Conservation (phyloP, 2,888 invertebrate species). For the Drosophila quinaria region DNA sequence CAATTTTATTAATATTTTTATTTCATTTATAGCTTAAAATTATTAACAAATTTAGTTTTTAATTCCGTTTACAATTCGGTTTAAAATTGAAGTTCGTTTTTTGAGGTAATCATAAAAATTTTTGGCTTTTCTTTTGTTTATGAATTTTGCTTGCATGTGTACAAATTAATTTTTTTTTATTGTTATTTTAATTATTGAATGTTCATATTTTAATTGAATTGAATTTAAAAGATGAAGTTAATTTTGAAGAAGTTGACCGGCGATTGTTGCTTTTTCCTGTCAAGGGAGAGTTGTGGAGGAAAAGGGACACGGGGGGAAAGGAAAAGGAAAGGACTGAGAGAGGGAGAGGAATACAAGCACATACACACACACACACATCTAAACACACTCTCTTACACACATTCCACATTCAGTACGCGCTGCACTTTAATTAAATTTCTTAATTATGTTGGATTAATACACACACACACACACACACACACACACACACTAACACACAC, state of each 20-base stretch:
- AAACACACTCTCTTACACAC: constrained; percentile 21
- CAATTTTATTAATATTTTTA: too few relatives aligned
- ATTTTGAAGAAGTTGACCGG: neutral
- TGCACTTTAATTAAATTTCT: constrained; percentile 80
- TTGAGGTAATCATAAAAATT: too few relatives aligned
- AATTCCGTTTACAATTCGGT: too few relatives aligned
- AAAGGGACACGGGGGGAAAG: neutral
- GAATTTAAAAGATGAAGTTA: neutral
- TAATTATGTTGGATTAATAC: constrained; percentile 79
- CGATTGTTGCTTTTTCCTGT: neutral
- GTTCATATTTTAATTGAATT: neutral
- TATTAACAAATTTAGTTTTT: too few relatives aligned
- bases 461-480: constrained; percentile 48
- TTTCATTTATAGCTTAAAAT: too few relatives aligned
- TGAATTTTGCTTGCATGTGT: too few relatives aligned
- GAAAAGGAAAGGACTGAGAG: too few relatives aligned
- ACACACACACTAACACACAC: constrained; percentile 48
- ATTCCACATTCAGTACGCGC: constrained; percentile 73
- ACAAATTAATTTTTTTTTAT: neutral
- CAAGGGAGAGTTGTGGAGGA: neutral
- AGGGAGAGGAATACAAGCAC: neutral
- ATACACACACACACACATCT: neutral
- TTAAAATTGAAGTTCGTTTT: too few relatives aligned
- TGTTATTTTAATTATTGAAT: neutral
- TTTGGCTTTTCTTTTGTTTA: too few relatives aligned